These are phyloP conservation scores for Papilio demoleus DNA, from an alignment of 2,888 invertebrate genomes.

Conservation along the genomic window DNA sequence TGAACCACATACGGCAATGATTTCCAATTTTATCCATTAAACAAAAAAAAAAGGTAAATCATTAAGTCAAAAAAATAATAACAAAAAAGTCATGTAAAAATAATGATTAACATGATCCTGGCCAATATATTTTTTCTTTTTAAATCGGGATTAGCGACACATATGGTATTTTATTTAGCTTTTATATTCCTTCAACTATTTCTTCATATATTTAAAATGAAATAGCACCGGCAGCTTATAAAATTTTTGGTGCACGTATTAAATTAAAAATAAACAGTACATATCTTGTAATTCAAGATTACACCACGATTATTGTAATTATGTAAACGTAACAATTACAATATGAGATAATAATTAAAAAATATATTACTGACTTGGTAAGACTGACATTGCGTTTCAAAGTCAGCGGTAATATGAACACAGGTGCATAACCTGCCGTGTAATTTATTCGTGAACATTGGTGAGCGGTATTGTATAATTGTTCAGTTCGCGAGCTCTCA, in stretches of 20 bases:
- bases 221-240: neutral
- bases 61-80: neutral
- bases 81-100: too few relatives aligned
- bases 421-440: conserved; percentile 46
- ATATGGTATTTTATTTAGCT: neutral
- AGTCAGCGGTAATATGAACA: conserved; percentile 45
- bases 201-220: neutral
- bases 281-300: conserved; percentile 33
- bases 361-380: conserved; percentile 14
- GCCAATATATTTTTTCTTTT: too few relatives aligned
- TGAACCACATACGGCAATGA: too few relatives aligned
- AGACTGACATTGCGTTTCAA: conserved; percentile 42
- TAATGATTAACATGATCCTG: too few relatives aligned
- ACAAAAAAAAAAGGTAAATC: too few relatives aligned
- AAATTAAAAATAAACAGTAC: conserved; percentile 15
- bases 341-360: conserved; percentile 37
- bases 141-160: neutral
- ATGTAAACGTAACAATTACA: conserved; percentile 38
- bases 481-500: conserved; percentile 29
- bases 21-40: too few relatives aligned
- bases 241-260: neutral
- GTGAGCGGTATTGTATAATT: conserved; percentile 29
- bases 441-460: conserved; percentile 46
- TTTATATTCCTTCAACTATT: neutral
- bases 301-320: conserved; percentile 30